Conservation (phyloP, 1,140 invertebrate species). For the Batillaria attramentaria region DNA sequence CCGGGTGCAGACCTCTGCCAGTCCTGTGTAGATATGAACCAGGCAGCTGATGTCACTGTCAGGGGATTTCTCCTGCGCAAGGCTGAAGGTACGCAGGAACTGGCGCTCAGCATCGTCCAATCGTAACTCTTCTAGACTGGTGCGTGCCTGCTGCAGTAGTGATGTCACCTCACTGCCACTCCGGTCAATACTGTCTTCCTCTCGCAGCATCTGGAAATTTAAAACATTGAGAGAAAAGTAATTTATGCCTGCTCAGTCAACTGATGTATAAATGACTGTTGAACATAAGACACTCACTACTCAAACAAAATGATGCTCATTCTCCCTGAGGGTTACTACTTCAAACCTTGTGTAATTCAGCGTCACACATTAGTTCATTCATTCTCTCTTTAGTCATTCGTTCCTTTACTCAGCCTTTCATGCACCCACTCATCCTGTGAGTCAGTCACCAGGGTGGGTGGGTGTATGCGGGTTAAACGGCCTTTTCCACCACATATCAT, state of each 20-base stretch:
- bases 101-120: slow-evolving; percentile 62
- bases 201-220: slow-evolving; percentile 21
- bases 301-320: not conserved
- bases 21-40: slow-evolving; percentile 55
- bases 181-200: slow-evolving; percentile 21
- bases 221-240: not conserved
- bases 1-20: slow-evolving; percentile 63
- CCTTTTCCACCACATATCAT: no score
- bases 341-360: no score
- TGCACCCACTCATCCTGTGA: no score
- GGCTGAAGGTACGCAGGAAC: slow-evolving; percentile 55
- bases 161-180: slow-evolving; percentile 25
- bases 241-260: not conserved
- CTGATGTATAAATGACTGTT: not conserved
- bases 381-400: no score
- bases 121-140: slow-evolving; percentile 57
- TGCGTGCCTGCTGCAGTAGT: slow-evolving; percentile 48
- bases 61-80: slow-evolving; percentile 60
- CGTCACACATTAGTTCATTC: no score
- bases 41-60: slow-evolving; percentile 49
- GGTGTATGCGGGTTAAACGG: no score
- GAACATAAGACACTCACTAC: not conserved
- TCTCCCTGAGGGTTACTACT: not conserved
- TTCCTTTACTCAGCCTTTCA: no score
- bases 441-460: no score